Evolutionary conservation across 1,140 invertebrate species (phyloP).

Genomic region (Musca domestica): DNA sequence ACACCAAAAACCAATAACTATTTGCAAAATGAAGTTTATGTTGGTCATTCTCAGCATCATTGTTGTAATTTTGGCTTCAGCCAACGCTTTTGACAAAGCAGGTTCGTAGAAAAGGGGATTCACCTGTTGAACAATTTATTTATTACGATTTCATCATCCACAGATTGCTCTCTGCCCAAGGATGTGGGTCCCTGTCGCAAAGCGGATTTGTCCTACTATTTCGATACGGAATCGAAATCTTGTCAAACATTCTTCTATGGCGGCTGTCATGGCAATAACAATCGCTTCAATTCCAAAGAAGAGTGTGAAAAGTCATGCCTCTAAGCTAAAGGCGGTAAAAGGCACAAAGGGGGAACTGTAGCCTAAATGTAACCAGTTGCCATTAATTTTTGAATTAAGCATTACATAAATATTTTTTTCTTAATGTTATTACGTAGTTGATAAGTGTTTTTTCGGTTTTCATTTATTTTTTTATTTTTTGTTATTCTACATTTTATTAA

Average conservation of each 20-base stretch:
- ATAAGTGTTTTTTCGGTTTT: slow-evolving; percentile 1
- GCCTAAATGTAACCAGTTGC: background rate
- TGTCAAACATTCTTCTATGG: slow-evolving; percentile 64
- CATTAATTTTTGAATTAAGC: slow-evolving; percentile 10
- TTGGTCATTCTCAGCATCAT: slow-evolving; percentile 22
- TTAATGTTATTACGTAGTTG: slow-evolving; percentile 10
- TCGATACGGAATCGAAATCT: slow-evolving; percentile 54
- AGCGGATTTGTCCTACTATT: slow-evolving; percentile 61
- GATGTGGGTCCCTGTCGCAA: slow-evolving; percentile 64
- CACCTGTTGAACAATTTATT: background rate
- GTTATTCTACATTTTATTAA: too few relatives aligned
- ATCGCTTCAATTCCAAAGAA: slow-evolving; percentile 60
- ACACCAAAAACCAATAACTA: background rate
- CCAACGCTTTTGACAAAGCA: slow-evolving; percentile 23
- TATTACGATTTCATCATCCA: background rate
- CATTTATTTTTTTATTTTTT: background rate
- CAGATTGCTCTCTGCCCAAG: slow-evolving; percentile 57
- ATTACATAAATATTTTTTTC: slow-evolving; percentile 4
- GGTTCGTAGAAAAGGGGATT: background rate
- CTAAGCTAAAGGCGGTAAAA: background rate
- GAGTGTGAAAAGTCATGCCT: slow-evolving; percentile 57
- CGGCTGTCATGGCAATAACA: slow-evolving; percentile 69
- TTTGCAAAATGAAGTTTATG: slow-evolving; percentile 24
- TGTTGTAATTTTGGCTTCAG: slow-evolving; percentile 23
- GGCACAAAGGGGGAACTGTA: background rate